phyloP scores from a whole-genome alignment of 2,113 vertebrate genomes.

The Indicator indicator region DNA sequence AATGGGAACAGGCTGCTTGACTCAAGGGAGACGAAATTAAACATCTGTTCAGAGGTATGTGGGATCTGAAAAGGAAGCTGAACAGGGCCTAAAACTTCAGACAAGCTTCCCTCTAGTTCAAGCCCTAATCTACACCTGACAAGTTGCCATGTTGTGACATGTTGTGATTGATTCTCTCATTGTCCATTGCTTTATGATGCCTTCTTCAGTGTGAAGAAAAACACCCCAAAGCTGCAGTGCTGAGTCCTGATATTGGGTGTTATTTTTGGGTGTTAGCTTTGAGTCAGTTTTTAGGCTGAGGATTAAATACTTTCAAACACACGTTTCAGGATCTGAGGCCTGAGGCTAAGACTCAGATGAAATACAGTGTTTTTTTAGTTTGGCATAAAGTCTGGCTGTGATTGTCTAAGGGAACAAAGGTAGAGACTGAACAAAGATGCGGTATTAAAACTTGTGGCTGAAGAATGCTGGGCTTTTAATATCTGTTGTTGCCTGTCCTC shows the following conservation, averaged over 20 bases:
- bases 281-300: slow-evolving; percentile 30
- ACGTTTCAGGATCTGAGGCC: slow-evolving; percentile 39
- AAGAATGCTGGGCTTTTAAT: slow-evolving; percentile 46
- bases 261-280: slow-evolving; percentile 30
- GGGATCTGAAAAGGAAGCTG: slow-evolving; percentile 14
- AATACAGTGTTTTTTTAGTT: slow-evolving; percentile 10
- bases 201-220: neutral
- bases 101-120: neutral
- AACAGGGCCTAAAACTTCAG: neutral
- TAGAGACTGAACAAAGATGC: slow-evolving; percentile 31
- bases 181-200: neutral
- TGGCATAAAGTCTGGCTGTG: slow-evolving; percentile 4
- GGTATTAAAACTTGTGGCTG: slow-evolving; percentile 29
- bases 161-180: neutral
- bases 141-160: neutral
- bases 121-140: neutral
- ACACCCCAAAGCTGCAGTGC: neutral
- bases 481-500: neutral
- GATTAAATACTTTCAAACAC: slow-evolving; percentile 40
- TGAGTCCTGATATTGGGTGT: neutral
- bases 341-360: slow-evolving; percentile 54
- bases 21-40: slow-evolving; percentile 15
- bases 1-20: slow-evolving; percentile 35
- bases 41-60: slow-evolving; percentile 15
- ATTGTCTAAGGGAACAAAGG: slow-evolving; percentile 38